A percentile compares a stretch with the other conserved stretches of the same genome.
phyloP scores from a whole-genome alignment of 2,113 vertebrate genomes.

The Synodontis membranacea region DNA sequence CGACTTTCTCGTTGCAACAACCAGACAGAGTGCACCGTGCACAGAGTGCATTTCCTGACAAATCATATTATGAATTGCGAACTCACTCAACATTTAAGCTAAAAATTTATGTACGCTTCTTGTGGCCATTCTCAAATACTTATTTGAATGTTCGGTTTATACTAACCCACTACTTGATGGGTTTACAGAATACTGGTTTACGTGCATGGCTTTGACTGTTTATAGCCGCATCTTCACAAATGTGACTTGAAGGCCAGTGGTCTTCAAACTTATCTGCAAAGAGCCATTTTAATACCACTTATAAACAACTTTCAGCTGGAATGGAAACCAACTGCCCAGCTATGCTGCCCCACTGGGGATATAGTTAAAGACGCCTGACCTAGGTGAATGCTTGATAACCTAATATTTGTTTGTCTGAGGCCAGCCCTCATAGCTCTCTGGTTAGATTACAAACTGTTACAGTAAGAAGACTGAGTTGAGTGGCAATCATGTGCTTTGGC shows the following conservation, averaged over 20 bases:
- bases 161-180: not conserved
- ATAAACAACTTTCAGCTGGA: not conserved
- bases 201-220: slow-evolving; percentile 2
- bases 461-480: not conserved
- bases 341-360: no score
- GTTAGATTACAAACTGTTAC: not conserved
- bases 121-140: not conserved
- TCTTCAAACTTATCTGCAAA: not conserved
- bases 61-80: slow-evolving; percentile 1
- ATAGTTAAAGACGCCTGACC: not conserved
- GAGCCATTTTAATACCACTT: not conserved
- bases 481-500: not conserved
- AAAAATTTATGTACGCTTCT: not conserved
- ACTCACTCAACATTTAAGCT: not conserved
- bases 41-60: not conserved
- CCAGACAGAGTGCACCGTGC: slow-evolving; percentile 9
- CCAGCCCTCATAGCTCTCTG: not conserved
- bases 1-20: slow-evolving; percentile 44
- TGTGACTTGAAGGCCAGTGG: not conserved
- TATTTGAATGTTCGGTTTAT: not conserved
- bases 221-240: not conserved
- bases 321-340: not conserved
- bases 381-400: not conserved
- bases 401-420: not conserved
- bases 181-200: not conserved